Percentiles rank a stretch among this genome's conserved stretches.
phyloP scores from a whole-genome alignment of 2,113 vertebrate genomes.

The Morone chrysops region DNA sequence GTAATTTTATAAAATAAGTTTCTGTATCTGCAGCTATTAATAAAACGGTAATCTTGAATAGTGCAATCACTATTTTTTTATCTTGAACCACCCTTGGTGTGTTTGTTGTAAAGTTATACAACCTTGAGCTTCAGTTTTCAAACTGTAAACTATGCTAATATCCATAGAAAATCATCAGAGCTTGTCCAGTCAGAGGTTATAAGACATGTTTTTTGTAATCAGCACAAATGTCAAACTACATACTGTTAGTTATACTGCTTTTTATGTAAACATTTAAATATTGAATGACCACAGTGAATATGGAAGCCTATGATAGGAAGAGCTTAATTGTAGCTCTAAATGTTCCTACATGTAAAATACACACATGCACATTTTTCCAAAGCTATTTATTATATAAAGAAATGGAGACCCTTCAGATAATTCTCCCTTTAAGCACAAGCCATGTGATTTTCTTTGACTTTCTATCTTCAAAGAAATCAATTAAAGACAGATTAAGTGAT shows the following conservation, averaged over 20 bases:
- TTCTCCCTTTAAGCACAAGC: background rate
- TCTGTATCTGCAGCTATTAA: background rate
- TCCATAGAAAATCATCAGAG: background rate
- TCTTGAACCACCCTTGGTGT: background rate
- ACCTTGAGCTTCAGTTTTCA: background rate
- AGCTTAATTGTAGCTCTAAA: background rate
- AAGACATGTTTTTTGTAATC: background rate
- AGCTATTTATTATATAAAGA: too few relatives aligned
- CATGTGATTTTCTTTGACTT: constrained; percentile 8
- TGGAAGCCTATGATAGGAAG: background rate
- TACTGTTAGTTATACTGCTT: too few relatives aligned
- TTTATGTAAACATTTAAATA: too few relatives aligned
- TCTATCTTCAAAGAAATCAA: background rate
- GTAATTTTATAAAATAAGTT: background rate
- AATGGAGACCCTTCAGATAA: background rate
- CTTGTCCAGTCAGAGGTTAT: background rate
- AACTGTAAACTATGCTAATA: background rate
- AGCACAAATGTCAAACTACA: background rate
- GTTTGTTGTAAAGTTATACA: background rate
- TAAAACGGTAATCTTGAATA: background rate
- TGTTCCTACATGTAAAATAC: background rate
- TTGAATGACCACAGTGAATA: too few relatives aligned
- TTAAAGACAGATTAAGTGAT: constrained; percentile 8
- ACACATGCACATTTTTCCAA: background rate
- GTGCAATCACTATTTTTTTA: background rate